These are phyloP conservation scores for Aurelia aurita DNA, from an alignment of 30 jellyfish, hydroid and myxozoan genomes.

Conservation along the genomic window DNA sequence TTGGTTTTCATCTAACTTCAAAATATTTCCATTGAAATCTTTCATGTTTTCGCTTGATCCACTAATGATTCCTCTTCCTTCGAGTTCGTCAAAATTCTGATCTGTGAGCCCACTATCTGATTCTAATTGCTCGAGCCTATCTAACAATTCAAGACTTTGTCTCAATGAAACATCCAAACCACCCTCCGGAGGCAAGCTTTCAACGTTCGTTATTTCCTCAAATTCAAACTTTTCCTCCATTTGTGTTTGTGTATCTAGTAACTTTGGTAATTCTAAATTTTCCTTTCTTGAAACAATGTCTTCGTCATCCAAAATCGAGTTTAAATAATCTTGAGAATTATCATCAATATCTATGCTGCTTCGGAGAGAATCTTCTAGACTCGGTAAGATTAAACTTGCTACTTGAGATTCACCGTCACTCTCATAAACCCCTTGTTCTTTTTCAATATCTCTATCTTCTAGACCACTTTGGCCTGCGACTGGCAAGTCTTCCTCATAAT, in stretches of 20 bases:
- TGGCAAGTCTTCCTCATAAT: not conserved
- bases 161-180: slow-evolving; percentile 14
- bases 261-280: too few species aligned
- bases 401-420: not conserved
- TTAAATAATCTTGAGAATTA: not conserved
- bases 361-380: slow-evolving; percentile 36
- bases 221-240: not conserved
- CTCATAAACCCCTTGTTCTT: not conserved
- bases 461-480: not conserved
- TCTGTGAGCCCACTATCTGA: not conserved
- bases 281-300: not conserved
- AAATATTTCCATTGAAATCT: not conserved
- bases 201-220: not conserved
- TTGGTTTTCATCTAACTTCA: not conserved
- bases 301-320: not conserved
- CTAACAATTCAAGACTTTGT: slow-evolving; percentile 55
- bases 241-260: too few species aligned
- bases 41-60: not conserved
- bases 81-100: not conserved
- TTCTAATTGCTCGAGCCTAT: slow-evolving; percentile 42
- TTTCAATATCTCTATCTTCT: not conserved
- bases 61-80: not conserved
- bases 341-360: not conserved
- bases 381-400: not conserved
- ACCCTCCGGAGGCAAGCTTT: slow-evolving; percentile 20